Conservation (phyloP, 2,113 vertebrate genomes). For the Melanerpes formicivorus region DNA sequence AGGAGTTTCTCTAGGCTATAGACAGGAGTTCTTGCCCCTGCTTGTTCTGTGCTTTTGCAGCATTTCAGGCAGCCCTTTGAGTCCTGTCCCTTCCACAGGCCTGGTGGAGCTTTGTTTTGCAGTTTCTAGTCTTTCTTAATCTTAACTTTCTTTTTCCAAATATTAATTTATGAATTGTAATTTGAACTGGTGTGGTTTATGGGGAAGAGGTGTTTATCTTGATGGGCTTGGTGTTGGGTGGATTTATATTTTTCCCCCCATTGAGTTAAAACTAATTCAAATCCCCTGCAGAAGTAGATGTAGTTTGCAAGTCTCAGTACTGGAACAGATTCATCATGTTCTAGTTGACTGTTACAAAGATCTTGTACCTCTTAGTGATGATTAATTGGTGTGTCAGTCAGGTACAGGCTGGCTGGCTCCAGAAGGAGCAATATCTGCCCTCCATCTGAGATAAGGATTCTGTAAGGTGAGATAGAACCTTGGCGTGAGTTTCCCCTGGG, state of each 20-base stretch:
- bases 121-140: not conserved
- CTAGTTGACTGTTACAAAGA: not conserved
- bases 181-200: not conserved
- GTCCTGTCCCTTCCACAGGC: not conserved
- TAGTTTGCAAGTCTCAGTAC: not conserved
- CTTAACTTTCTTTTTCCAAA: accelerated
- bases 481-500: not conserved
- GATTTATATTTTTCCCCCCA: too few species aligned
- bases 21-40: not conserved
- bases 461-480: not conserved
- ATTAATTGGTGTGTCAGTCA: not conserved
- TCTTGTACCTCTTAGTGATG: not conserved
- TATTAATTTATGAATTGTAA: not conserved
- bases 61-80: not conserved
- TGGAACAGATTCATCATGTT: not conserved
- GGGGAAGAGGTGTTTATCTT: not conserved
- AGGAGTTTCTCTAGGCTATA: not conserved
- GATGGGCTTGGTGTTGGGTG: not conserved
- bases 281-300: not conserved
- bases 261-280: not conserved
- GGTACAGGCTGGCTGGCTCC: not conserved
- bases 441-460: not conserved
- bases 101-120: not conserved
- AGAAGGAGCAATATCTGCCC: not conserved
- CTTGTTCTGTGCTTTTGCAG: not conserved